Evolutionary conservation across 2,113 vertebrate genomes (phyloP).

Genomic region (Gymnocephalus cernua): DNA sequence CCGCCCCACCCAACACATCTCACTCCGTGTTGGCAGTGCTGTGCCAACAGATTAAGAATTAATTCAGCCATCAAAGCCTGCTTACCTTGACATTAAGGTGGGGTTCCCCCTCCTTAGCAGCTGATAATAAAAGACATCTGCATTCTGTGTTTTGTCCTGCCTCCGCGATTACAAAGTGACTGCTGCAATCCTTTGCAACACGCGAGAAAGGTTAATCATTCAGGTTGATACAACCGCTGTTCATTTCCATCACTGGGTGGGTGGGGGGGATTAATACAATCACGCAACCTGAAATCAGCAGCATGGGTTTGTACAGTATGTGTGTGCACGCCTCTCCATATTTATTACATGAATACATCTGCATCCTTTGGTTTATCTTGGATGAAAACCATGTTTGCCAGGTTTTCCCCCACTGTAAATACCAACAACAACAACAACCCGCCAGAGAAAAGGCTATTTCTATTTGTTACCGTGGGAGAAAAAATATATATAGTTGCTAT

Average conservation of each 20-base stretch:
- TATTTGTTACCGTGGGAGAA: not conserved
- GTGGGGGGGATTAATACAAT: constrained; percentile 9
- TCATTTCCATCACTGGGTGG: constrained; percentile 13
- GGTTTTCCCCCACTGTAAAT: not conserved
- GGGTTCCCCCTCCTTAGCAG: constrained; percentile 38
- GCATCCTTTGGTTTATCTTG: constrained; percentile 32
- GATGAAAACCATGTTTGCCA: constrained; percentile 38
- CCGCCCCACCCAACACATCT: constrained; percentile 39
- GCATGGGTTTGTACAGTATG: constrained; percentile 4
- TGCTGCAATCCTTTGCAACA: constrained; percentile 51
- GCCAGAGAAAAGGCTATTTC: not conserved
- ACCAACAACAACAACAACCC: not conserved
- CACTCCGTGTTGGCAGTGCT: constrained; percentile 43
- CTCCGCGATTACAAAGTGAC: constrained; percentile 46
- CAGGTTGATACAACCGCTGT: constrained; percentile 29
- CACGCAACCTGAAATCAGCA: constrained; percentile 37
- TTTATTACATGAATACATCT: constrained; percentile 39
- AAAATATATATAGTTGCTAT: not conserved
- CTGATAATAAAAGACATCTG: constrained; percentile 66
- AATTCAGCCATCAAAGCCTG: constrained; percentile 72
- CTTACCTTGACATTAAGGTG: constrained; percentile 77
- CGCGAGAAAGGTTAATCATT: constrained; percentile 46
- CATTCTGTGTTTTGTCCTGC: constrained; percentile 52
- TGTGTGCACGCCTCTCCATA: constrained; percentile 1
- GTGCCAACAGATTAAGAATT: constrained; percentile 75